A percentile compares a stretch with the other conserved stretches of the same genome.
Conservation (phyloP, 2,888 invertebrate species). For the Luperina testacea region DNA sequence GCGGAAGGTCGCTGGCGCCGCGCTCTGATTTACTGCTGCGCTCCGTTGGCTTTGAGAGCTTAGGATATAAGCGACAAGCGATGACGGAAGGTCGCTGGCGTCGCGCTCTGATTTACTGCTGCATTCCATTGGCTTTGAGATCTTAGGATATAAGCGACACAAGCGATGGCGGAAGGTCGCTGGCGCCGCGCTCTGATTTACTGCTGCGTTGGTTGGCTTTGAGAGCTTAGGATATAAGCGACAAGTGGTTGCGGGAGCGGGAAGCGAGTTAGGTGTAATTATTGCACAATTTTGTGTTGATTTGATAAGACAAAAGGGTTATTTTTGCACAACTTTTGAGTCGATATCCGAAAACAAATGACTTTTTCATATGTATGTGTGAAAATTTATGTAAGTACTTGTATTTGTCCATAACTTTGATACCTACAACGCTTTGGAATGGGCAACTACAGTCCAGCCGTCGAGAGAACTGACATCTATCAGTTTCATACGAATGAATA, state of each 20-base stretch:
- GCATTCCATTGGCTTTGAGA: slow-evolving; percentile 66
- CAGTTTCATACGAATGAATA: no score
- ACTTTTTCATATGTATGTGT: not conserved
- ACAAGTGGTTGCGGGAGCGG: slow-evolving; percentile 52
- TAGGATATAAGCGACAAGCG: slow-evolving; percentile 47
- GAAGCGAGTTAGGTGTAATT: not conserved
- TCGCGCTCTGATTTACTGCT: slow-evolving; percentile 84
- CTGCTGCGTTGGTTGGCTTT: slow-evolving; percentile 71
- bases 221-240: slow-evolving; percentile 43
- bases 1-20: slow-evolving; percentile 74
- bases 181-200: slow-evolving; percentile 84
- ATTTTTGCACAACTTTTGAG: not conserved
- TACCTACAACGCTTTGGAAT: not conserved
- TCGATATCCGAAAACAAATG: no score
- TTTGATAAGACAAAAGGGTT: not conserved
- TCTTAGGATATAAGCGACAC: slow-evolving; percentile 60
- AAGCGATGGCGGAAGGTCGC: slow-evolving; percentile 82
- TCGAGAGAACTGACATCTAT: not conserved
- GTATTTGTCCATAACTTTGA: not conserved
- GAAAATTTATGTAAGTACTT: not conserved
- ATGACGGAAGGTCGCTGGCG: slow-evolving; percentile 72
- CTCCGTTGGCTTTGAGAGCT: slow-evolving; percentile 65
- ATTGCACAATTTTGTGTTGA: not conserved
- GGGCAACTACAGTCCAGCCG: not conserved
- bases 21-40: slow-evolving; percentile 84